Conservation (phyloP, 1,140 invertebrate genomes). For the Drosophila tropicalis region DNA sequence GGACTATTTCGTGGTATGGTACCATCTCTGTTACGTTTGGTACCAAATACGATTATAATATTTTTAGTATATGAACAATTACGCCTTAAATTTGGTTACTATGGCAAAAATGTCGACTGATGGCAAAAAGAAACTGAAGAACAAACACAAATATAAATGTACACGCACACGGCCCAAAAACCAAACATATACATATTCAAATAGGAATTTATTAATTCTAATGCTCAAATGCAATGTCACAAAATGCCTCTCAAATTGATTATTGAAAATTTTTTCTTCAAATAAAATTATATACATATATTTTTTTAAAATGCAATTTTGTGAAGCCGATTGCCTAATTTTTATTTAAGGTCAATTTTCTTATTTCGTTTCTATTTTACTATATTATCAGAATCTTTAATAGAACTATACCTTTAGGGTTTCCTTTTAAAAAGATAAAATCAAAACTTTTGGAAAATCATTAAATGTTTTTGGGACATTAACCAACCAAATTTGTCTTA, state of each 20-base stretch:
- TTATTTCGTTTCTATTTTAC: too few species aligned
- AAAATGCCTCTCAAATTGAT: background rate
- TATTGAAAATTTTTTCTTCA: background rate
- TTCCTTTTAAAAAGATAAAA: too few species aligned
- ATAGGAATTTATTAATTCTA: background rate
- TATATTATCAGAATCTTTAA: too few species aligned
- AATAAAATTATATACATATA: background rate
- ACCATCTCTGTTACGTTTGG: constrained; percentile 42
- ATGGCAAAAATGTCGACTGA: background rate
- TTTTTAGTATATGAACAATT: constrained; percentile 59
- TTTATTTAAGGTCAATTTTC: too few species aligned
- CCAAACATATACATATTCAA: too few species aligned
- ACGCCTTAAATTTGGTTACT: constrained; percentile 53
- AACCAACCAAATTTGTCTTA: too few species aligned
- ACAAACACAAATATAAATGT: too few species aligned
- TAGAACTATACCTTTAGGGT: too few species aligned
- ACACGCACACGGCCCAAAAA: background rate
- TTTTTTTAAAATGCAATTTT: too few species aligned
- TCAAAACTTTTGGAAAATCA: too few species aligned
- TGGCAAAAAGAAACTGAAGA: background rate
- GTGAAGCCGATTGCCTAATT: too few species aligned
- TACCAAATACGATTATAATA: constrained; percentile 53
- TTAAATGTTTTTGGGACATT: too few species aligned
- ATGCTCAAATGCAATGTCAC: background rate
- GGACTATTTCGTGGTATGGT: constrained; percentile 56